phyloP scores from a whole-genome alignment of 2,888 invertebrate species.

The Charanyca ferruginea region DNA sequence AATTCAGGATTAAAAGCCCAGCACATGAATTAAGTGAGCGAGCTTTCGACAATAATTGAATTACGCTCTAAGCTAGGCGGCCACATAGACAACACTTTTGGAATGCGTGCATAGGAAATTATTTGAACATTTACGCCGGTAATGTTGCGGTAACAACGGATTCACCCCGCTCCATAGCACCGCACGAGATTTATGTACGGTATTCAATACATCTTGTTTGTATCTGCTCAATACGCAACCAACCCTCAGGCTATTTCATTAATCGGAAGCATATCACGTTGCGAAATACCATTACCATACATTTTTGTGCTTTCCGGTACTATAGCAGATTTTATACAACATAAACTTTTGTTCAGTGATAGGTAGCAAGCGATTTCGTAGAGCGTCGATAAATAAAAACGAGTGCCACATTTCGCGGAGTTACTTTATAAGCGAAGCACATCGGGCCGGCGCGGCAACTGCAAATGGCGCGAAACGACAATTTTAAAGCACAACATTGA shows the following conservation, averaged over 20 bases:
- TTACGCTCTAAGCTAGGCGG: conserved; percentile 56
- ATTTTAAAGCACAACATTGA: conserved; percentile 90
- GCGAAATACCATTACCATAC: conserved; percentile 54
- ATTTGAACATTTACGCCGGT: conserved; percentile 77
- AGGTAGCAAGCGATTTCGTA: conserved; percentile 76
- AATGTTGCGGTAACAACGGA: conserved; percentile 75
- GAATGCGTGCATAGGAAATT: conserved; percentile 77
- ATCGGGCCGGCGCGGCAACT: conserved; percentile 80
- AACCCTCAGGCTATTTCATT: conserved; percentile 68
- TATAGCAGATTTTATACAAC: conserved; percentile 46
- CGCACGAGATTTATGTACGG: conserved; percentile 76
- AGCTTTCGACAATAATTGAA: conserved; percentile 60
- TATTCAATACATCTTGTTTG: conserved; percentile 80
- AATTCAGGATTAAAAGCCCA: conserved; percentile 35
- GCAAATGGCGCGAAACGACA: conserved; percentile 89
- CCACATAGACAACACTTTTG: conserved; percentile 72
- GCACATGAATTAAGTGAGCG: conserved; percentile 51
- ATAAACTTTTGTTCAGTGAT: conserved; percentile 72
- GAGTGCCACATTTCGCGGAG: conserved; percentile 79
- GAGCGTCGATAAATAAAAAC: conserved; percentile 81
- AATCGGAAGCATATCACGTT: conserved; percentile 69
- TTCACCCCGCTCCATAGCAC: conserved; percentile 71
- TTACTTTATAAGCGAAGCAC: conserved; percentile 88
- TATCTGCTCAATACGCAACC: conserved; percentile 65
- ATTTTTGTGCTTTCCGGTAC: conserved; percentile 52